Evolutionary conservation across 2,888 invertebrate genomes (phyloP).

Genomic region (Scrobipalpa costella): DNA sequence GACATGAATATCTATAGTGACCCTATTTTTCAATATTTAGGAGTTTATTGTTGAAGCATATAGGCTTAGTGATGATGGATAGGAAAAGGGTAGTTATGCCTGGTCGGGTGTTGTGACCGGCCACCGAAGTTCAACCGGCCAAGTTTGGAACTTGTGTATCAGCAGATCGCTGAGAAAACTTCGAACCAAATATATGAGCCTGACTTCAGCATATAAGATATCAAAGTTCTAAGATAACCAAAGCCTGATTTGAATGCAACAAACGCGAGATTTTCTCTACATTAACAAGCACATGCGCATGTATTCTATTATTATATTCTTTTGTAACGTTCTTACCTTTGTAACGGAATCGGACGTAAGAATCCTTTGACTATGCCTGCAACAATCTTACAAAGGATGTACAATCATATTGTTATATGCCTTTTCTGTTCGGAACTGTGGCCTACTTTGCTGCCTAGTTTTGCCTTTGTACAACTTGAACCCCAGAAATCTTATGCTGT

Average conservation of each 20-base stretch:
- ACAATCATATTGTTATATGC: not conserved
- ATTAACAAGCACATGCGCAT: not conserved
- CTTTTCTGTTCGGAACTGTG: not conserved
- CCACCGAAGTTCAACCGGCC: no score
- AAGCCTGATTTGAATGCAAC: not conserved
- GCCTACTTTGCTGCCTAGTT: not conserved
- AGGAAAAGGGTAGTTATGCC: no score
- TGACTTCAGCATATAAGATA: not conserved
- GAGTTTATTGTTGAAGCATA: no score
- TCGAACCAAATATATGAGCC: no score
- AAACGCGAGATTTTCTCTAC: not conserved
- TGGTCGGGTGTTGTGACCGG: no score
- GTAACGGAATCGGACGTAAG: slow-evolving; percentile 5
- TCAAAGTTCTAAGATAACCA: not conserved
- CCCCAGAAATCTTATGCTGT: no score
- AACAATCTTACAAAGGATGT: slow-evolving; percentile 7
- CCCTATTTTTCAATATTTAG: no score
- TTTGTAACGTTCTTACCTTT: not conserved
- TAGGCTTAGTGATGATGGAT: no score
- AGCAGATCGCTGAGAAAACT: no score
- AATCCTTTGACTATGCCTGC: not conserved
- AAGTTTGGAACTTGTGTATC: no score
- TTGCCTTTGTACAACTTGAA: no score
- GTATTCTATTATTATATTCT: not conserved
- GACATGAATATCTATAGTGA: no score